Conservation (phyloP, 1,140 invertebrate species). For the Asobara japonica region DNA sequence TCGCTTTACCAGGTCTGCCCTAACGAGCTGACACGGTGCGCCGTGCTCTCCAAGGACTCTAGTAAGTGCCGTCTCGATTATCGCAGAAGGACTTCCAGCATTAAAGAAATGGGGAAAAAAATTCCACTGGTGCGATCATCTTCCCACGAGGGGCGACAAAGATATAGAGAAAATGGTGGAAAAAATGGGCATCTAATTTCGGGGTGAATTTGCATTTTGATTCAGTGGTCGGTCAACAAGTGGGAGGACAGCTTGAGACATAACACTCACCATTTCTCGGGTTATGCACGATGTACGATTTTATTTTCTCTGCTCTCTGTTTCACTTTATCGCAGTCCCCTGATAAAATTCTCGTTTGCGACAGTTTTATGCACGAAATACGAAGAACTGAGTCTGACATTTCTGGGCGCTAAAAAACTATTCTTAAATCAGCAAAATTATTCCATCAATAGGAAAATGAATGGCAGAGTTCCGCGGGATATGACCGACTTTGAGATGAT, state of each 20-base stretch:
- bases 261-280: background rate
- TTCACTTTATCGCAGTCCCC: background rate
- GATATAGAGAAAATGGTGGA: background rate
- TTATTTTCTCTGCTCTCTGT: background rate
- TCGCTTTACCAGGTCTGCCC: conserved; percentile 47
- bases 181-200: background rate
- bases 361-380: conserved; percentile 10
- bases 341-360: conserved; percentile 7
- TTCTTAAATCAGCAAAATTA: no score
- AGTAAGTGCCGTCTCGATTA: background rate
- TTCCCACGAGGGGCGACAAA: background rate
- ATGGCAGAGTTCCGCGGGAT: no score
- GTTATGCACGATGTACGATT: background rate
- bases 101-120: background rate
- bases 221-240: background rate
- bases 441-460: no score
- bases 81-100: background rate
- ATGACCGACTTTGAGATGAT: no score
- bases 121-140: background rate
- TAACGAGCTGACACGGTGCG: conserved; percentile 46
- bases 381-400: no score
- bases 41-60: conserved; percentile 33
- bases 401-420: no score
- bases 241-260: conserved; percentile 7
- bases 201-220: background rate